Evolutionary conservation across 2,797 vertebrate genomes (phyloP).

Genomic region (Loris lydekkerianus): DNA sequence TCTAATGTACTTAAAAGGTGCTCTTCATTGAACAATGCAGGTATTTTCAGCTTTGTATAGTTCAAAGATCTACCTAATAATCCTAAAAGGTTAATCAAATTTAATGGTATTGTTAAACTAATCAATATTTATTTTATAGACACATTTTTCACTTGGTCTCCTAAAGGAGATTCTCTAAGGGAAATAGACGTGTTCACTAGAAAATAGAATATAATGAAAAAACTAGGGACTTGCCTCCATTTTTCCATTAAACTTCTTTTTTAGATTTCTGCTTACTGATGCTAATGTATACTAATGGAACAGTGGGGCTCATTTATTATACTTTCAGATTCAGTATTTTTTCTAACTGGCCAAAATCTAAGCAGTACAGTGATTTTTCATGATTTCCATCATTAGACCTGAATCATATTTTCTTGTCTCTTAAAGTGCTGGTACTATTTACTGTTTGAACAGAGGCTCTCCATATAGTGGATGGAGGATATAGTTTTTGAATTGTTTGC

Average conservation of each 20-base stretch:
- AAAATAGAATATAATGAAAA: conserved; percentile 76
- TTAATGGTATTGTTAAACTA: conserved; percentile 83
- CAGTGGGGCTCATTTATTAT: conserved; percentile 65
- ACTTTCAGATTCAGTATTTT: conserved; percentile 73
- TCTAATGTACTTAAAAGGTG: conserved; percentile 62
- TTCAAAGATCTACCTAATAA: conserved; percentile 74
- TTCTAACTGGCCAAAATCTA: conserved; percentile 62
- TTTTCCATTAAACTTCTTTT: conserved; percentile 80
- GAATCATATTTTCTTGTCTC: background rate
- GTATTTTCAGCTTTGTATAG: conserved; percentile 73
- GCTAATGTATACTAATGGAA: conserved; percentile 78
- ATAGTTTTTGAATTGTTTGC: background rate
- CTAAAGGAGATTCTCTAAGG: conserved; percentile 73
- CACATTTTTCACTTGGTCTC: conserved; percentile 82
- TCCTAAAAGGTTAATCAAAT: conserved; percentile 85
- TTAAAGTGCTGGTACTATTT: background rate
- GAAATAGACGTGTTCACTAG: conserved; percentile 67
- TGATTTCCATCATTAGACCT: conserved; percentile 15
- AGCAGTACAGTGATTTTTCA: background rate
- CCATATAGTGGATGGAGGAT: background rate
- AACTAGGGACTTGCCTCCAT: conserved; percentile 59
- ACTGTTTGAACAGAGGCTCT: background rate
- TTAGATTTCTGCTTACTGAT: conserved; percentile 75
- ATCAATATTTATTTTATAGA: conserved; percentile 84
- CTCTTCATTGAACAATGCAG: conserved; percentile 69